phyloP scores from a whole-genome alignment of 2,113 vertebrate genomes.

The Penelope pileata region DNA sequence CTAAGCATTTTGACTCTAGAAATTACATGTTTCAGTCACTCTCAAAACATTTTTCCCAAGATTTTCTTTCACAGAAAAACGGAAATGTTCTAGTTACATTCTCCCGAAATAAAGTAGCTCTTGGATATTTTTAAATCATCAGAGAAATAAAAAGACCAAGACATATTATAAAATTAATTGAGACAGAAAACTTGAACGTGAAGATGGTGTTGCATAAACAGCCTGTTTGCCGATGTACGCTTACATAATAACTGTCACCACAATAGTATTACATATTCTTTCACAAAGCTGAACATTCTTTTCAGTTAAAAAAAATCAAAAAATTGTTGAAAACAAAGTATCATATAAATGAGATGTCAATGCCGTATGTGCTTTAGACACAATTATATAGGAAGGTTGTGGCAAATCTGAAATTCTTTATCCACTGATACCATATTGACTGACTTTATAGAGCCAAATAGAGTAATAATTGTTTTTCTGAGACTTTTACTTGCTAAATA shows the following conservation, averaged over 20 bases:
- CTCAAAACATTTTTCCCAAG: background rate
- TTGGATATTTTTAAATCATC: background rate
- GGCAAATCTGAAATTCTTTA: background rate
- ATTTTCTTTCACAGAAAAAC: background rate
- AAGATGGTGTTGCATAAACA: background rate
- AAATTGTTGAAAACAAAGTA: background rate
- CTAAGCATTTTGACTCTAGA: background rate
- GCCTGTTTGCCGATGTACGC: background rate
- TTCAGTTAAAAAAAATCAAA: background rate
- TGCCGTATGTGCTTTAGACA: background rate
- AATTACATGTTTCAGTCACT: background rate
- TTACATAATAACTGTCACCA: background rate
- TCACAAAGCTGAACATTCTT: background rate
- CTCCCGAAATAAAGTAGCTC: background rate
- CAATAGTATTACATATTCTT: background rate
- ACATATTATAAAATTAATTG: background rate
- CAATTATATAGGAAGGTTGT: fast-evolving
- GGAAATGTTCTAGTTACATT: fast-evolving
- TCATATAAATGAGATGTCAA: background rate
- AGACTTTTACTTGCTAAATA: background rate
- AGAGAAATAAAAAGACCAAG: background rate
- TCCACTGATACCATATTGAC: background rate
- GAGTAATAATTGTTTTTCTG: background rate
- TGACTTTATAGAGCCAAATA: background rate
- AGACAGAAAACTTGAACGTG: background rate